Evolutionary conservation across 1,140 invertebrate species (phyloP).

Genomic region (Pseudobourletiella spinata): DNA sequence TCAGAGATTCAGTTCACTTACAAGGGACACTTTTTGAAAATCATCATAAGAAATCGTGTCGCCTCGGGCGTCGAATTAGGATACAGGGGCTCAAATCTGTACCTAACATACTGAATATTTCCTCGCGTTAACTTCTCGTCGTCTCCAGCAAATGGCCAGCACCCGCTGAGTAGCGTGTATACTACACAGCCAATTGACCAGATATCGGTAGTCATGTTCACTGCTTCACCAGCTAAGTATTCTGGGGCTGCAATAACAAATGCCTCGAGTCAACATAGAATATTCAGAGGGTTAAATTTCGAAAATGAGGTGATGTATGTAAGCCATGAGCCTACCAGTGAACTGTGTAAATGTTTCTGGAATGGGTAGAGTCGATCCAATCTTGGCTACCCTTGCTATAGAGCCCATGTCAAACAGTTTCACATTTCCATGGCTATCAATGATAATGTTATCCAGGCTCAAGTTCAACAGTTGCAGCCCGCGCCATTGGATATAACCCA

Average conservation of each 20-base stretch:
- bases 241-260: conserved; percentile 74
- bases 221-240: conserved; percentile 72
- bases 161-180: conserved; percentile 89
- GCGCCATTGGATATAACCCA: conserved; percentile 88
- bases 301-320: too few relatives aligned
- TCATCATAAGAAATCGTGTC: conserved; percentile 84
- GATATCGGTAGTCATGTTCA: conserved; percentile 83
- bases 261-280: not conserved
- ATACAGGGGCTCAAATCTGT: conserved; percentile 86
- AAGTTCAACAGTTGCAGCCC: conserved; percentile 86
- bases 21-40: conserved; percentile 88
- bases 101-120: conserved; percentile 87
- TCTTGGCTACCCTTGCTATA: not conserved
- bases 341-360: not conserved
- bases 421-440: conserved; percentile 9
- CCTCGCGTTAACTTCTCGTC: conserved; percentile 74
- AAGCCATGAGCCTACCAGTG: not conserved
- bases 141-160: conserved; percentile 78
- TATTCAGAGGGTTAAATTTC: too few relatives aligned
- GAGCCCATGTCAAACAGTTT: conserved; percentile 5
- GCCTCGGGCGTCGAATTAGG: conserved; percentile 91
- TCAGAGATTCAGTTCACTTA: too few relatives aligned
- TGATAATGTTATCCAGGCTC: conserved; percentile 72
- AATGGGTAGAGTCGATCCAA: conserved; percentile 5
- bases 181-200: conserved; percentile 90